Evolutionary conservation across 1,140 invertebrate genomes (phyloP).

Genomic region (Zaprionus camerounensis): DNA sequence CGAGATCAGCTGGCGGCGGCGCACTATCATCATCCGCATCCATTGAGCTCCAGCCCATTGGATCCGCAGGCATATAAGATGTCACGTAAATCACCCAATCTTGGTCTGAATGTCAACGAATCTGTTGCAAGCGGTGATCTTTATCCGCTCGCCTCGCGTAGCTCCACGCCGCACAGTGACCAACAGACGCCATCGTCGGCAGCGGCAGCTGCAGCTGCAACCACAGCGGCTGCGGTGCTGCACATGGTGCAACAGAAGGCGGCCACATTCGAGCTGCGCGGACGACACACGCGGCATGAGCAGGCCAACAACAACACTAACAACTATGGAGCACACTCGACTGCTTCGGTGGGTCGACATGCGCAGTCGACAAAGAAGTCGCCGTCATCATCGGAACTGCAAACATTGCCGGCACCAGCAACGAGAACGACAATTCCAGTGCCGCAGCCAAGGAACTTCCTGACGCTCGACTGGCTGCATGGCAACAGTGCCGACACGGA

Average conservation of each 20-base stretch:
- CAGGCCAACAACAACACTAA: constrained; percentile 21
- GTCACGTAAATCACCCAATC: constrained; percentile 83
- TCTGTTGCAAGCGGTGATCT: constrained; percentile 48
- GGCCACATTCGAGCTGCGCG: constrained; percentile 81
- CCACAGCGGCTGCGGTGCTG: constrained; percentile 47
- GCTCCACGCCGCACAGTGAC: constrained; percentile 50
- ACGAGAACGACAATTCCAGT: constrained; percentile 53
- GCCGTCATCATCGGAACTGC: constrained; percentile 35
- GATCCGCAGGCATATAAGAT: constrained; percentile 84
- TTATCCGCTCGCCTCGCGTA: constrained; percentile 47
- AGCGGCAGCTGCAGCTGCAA: constrained; percentile 36
- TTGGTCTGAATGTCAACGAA: constrained; percentile 63
- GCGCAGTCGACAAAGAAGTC: constrained; percentile 42
- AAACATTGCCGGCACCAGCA: constrained; percentile 55
- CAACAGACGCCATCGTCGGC: constrained; percentile 34
- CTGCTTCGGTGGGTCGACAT: constrained; percentile 57
- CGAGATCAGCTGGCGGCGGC: constrained; percentile 67
- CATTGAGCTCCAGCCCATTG: constrained; percentile 84
- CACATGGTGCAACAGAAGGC: constrained; percentile 82
- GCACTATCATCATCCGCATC: constrained; percentile 83
- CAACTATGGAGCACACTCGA: constrained; percentile 59
- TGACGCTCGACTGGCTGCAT: constrained; percentile 74
- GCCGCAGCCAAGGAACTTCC: constrained; percentile 70
- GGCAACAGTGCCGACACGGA: constrained; percentile 77
- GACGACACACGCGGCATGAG: constrained; percentile 60